phyloP scores from a whole-genome alignment of 2,113 vertebrate species.

The Tachuris rubrigastra region DNA sequence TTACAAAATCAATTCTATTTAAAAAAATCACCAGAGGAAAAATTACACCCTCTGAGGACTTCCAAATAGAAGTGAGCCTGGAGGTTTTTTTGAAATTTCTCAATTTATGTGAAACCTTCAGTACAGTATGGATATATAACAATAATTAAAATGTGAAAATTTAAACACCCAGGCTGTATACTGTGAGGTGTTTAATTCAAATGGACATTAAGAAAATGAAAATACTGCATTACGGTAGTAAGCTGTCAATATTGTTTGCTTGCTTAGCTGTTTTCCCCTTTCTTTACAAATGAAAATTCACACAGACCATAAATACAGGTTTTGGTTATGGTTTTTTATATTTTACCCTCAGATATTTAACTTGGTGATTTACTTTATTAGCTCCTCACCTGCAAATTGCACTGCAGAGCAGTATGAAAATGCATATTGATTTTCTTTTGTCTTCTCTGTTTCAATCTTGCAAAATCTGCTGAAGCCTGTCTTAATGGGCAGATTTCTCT shows the following conservation, averaged over 20 bases:
- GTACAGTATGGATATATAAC: fast-evolving
- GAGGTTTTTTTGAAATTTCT: neutral
- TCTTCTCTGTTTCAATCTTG: neutral
- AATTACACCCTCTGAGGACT: neutral
- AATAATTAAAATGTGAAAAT: neutral
- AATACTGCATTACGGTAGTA: neutral
- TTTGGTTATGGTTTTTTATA: neutral
- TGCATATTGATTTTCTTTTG: neutral
- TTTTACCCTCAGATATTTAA: neutral
- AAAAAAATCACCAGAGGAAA: neutral
- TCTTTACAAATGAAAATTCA: neutral
- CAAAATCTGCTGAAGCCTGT: neutral
- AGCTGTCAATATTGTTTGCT: neutral
- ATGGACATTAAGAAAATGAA: neutral
- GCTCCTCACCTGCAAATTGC: neutral
- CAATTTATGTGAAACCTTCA: neutral
- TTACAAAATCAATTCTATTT: neutral
- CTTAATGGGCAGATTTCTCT: neutral
- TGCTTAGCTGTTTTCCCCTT: neutral
- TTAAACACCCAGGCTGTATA: neutral
- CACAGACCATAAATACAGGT: neutral
- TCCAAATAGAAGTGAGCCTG: neutral
- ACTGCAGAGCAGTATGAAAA: neutral
- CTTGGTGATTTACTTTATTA: neutral
- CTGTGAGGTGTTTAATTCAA: neutral